A percentile compares a stretch with the other conserved stretches of the same genome.
Evolutionary conservation across 2,888 invertebrate species (phyloP).

Genomic region (Sisyra terminalis): DNA sequence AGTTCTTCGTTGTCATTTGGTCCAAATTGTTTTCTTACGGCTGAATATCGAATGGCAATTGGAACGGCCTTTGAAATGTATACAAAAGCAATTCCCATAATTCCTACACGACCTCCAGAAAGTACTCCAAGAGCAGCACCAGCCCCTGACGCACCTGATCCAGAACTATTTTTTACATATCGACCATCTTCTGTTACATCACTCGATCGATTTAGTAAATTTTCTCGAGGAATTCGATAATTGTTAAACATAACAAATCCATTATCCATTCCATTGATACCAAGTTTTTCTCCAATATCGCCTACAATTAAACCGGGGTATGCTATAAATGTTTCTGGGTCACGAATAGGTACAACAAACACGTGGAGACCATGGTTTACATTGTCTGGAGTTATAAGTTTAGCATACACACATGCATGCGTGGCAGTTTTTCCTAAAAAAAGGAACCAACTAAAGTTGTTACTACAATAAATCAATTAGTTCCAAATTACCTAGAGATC

Average conservation of each 20-base stretch:
- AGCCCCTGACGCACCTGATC: slow-evolving; percentile 54
- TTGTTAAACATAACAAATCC: slow-evolving; percentile 71
- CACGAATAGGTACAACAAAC: slow-evolving; percentile 76
- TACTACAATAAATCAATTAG: no score
- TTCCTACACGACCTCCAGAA: slow-evolving; percentile 67
- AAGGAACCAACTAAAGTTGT: no score
- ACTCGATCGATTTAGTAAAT: slow-evolving; percentile 68
- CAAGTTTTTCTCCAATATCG: slow-evolving; percentile 86
- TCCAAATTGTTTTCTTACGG: slow-evolving; percentile 76
- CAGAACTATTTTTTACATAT: slow-evolving; percentile 43
- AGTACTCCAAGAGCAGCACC: slow-evolving; percentile 72
- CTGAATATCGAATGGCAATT: slow-evolving; percentile 78
- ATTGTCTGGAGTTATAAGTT: slow-evolving; percentile 64
- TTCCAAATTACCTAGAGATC: slow-evolving; percentile 50
- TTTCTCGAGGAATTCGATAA: slow-evolving; percentile 62
- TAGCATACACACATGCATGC: slow-evolving; percentile 77
- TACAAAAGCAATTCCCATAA: slow-evolving; percentile 41
- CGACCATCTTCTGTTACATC: slow-evolving; percentile 73
- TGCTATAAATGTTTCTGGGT: slow-evolving; percentile 51
- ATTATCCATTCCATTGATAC: slow-evolving; percentile 85
- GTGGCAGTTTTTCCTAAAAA: slow-evolving; percentile 59
- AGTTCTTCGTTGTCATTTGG: slow-evolving; percentile 53
- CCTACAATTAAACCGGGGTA: slow-evolving; percentile 72
- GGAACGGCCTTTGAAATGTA: slow-evolving; percentile 57
- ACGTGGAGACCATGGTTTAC: slow-evolving; percentile 70